Percentiles rank a stretch among this genome's conserved stretches.
These are phyloP conservation scores for Eira barbara DNA, from an alignment of 2,113 vertebrate genomes.

Conservation along the genomic window DNA sequence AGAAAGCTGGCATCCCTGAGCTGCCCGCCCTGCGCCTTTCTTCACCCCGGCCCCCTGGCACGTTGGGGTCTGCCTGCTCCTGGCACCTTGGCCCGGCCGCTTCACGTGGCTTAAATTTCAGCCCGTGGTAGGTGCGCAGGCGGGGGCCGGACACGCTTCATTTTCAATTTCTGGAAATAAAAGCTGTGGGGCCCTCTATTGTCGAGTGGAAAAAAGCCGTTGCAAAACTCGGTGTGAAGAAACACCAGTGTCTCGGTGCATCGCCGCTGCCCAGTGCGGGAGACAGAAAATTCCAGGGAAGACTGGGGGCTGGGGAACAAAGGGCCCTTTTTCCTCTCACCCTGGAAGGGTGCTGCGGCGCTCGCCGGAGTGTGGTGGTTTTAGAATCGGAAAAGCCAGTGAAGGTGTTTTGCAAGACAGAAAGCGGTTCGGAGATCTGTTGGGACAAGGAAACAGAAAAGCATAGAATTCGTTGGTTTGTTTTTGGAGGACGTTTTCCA, in stretches of 20 bases:
- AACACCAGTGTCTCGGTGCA: not conserved
- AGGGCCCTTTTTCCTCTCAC: conserved; percentile 43
- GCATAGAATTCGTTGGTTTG: not conserved
- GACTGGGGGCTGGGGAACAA: not conserved
- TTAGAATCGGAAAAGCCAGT: not conserved
- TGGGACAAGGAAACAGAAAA: not conserved
- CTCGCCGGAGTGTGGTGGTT: not conserved
- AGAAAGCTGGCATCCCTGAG: not conserved
- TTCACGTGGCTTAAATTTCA: conserved; percentile 56
- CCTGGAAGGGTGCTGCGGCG: not conserved
- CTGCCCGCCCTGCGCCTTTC: not conserved
- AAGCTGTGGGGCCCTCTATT: conserved; percentile 51
- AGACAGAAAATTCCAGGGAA: conserved; percentile 22
- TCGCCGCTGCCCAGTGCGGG: not conserved
- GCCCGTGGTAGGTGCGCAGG: not conserved
- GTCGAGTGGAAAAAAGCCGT: not conserved
- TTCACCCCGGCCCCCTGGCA: not conserved
- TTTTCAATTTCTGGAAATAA: conserved; percentile 70
- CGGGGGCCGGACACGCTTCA: conserved; percentile 45
- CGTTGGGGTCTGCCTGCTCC: conserved; percentile 15
- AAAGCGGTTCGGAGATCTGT: not conserved
- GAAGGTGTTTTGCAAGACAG: not conserved
- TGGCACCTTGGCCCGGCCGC: not conserved
- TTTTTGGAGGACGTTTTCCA: not conserved
- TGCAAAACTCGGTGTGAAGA: conserved; percentile 37